These are phyloP conservation scores for Anthonomus grandis DNA, from an alignment of 1,140 invertebrate species.

Conservation along the genomic window DNA sequence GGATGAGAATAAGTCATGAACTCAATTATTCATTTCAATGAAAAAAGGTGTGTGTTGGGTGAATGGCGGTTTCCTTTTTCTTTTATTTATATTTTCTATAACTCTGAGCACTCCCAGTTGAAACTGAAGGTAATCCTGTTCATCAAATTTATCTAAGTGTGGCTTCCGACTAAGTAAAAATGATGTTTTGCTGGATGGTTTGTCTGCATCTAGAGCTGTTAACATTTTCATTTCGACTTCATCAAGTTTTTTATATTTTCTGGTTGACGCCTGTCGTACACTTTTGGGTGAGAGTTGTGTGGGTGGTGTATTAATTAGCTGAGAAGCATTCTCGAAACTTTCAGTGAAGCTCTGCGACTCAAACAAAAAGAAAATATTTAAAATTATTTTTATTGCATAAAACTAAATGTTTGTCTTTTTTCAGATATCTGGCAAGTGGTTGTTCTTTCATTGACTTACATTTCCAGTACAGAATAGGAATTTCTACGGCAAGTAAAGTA, in stretches of 20 bases:
- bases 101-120: background rate
- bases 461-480: conserved; percentile 9
- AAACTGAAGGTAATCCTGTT: background rate
- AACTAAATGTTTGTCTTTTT: too few relatives aligned
- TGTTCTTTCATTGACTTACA: too few relatives aligned
- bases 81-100: conserved; percentile 2
- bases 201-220: too few relatives aligned
- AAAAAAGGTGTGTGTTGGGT: background rate
- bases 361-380: too few relatives aligned
- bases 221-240: too few relatives aligned
- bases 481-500: conserved; percentile 12
- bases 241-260: too few relatives aligned
- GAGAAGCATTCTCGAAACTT: too few relatives aligned
- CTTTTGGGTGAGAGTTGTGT: too few relatives aligned
- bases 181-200: background rate
- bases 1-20: background rate
- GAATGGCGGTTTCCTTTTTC: background rate
- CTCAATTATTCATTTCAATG: background rate
- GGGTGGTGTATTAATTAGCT: too few relatives aligned
- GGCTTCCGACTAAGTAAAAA: background rate
- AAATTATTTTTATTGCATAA: too few relatives aligned
- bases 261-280: too few relatives aligned
- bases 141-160: background rate
- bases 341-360: too few relatives aligned
- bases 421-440: conserved; percentile 11